Conservation (phyloP, 2,113 vertebrate genomes). For the Uropsilus gracilis region DNA sequence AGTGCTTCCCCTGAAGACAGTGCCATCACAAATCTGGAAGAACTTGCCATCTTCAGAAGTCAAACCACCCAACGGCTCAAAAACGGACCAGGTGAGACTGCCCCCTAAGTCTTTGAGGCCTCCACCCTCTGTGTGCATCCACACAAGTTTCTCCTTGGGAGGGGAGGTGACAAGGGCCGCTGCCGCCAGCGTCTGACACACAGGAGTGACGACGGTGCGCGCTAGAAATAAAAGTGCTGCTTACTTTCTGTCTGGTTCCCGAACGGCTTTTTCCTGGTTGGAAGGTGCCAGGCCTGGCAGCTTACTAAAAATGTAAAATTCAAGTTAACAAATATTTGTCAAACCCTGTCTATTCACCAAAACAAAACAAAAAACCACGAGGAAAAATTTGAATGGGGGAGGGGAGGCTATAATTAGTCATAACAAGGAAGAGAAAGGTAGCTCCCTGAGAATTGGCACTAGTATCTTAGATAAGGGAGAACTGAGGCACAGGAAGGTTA, state of each 20-base stretch:
- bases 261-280: conserved; percentile 71
- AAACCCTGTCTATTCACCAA: not conserved
- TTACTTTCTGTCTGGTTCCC: conserved; percentile 80
- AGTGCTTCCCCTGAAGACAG: not conserved
- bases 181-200: not conserved
- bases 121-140: not conserved
- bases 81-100: fast-evolving
- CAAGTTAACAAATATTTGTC: conserved; percentile 76
- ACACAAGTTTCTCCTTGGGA: not conserved
- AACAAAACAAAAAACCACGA: not conserved
- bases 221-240: conserved; percentile 74
- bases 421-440: fast-evolving
- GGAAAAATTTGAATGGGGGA: not conserved
- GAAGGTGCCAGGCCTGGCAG: conserved; percentile 70
- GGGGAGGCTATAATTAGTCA: not conserved
- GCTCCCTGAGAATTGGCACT: not conserved
- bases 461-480: not conserved
- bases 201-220: not conserved
- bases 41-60: not conserved
- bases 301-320: conserved; percentile 46
- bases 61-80: not conserved
- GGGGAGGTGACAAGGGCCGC: not conserved
- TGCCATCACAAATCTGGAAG: not conserved
- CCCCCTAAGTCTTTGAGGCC: not conserved
- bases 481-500: not conserved